These are phyloP conservation scores for Palaemon carinicauda DNA, from an alignment of 1,140 invertebrate species.

Conservation along the genomic window DNA sequence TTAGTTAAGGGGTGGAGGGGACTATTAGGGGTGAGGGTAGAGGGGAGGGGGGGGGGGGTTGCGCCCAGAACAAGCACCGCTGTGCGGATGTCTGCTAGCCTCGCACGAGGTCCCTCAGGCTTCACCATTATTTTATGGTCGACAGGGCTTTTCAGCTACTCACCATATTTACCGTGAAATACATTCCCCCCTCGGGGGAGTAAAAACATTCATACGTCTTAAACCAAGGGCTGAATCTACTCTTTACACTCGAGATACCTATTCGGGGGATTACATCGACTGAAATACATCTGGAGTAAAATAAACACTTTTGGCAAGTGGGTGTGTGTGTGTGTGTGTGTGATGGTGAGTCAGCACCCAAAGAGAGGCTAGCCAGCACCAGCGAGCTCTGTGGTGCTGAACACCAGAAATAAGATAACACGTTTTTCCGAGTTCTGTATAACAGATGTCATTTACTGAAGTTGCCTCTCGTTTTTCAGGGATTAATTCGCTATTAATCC, in stretches of 20 bases:
- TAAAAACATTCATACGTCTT: no score
- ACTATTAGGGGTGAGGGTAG: no score
- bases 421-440: constrained; percentile 36
- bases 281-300: neutral
- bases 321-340: constrained; percentile 7
- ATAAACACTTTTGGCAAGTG: neutral
- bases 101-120: constrained; percentile 41
- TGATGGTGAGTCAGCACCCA: constrained; percentile 47
- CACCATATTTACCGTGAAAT: no score
- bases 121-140: constrained; percentile 45
- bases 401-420: constrained; percentile 52
- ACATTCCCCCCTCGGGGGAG: no score
- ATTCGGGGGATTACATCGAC: no score
- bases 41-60: no score
- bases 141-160: no score
- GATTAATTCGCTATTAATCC: neutral
- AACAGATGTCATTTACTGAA: constrained; percentile 46
- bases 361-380: constrained; percentile 45
- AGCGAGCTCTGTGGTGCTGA: constrained; percentile 41
- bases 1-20: no score
- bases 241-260: no score
- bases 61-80: constrained; percentile 6
- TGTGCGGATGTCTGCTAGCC: constrained; percentile 50
- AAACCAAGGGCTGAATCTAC: no score
- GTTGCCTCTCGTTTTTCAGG: neutral